phyloP scores from a whole-genome alignment of 2,888 invertebrate genomes.

The Amphiduros pacificus region DNA sequence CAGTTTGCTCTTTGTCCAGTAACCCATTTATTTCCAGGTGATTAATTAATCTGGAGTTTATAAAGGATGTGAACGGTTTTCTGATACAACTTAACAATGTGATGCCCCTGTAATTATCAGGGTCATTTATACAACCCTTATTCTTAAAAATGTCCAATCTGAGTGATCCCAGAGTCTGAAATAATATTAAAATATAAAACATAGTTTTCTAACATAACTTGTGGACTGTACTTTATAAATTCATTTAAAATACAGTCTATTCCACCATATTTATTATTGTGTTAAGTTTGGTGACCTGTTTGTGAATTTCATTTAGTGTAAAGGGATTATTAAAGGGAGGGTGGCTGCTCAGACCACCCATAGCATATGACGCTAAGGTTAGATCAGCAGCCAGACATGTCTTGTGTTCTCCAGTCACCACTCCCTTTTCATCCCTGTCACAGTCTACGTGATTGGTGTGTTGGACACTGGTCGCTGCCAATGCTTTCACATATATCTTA shows the following conservation, averaged over 20 bases:
- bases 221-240: neutral
- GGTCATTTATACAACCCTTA: neutral
- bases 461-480: no score
- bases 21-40: neutral
- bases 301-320: no score
- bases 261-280: neutral
- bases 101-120: neutral
- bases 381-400: no score
- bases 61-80: neutral
- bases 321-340: no score
- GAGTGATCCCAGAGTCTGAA: neutral
- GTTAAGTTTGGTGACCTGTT: no score
- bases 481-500: no score
- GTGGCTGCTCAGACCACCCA: no score
- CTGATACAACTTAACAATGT: neutral
- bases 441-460: no score
- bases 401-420: no score
- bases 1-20: neutral
- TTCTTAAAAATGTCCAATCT: neutral
- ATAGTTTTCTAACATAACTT: neutral
- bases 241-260: neutral
- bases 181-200: neutral
- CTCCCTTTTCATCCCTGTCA: no score
- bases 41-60: neutral
- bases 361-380: no score